phyloP scores from a whole-genome alignment of 2,113 vertebrate species.

The Sakesphorus luctuosus region DNA sequence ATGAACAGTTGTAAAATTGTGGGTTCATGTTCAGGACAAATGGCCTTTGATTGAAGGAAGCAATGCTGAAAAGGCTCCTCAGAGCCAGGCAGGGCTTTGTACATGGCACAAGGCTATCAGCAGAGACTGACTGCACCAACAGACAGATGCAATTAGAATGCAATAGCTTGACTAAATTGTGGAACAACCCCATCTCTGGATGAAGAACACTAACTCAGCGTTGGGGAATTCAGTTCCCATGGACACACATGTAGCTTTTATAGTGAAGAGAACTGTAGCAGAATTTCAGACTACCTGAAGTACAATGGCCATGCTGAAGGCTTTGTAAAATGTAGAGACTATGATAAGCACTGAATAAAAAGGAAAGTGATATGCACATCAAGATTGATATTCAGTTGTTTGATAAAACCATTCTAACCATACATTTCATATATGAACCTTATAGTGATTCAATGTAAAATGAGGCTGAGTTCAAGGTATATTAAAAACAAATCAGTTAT shows the following conservation, averaged over 20 bases:
- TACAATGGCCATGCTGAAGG: not conserved
- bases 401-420: not conserved
- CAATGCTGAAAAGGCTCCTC: not conserved
- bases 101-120: not conserved
- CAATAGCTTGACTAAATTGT: not conserved
- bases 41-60: not conserved
- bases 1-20: not conserved
- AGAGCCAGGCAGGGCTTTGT: not conserved
- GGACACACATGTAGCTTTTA: not conserved
- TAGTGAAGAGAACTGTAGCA: not conserved
- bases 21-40: not conserved
- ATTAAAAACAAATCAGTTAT: not conserved
- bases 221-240: not conserved
- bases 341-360: not conserved
- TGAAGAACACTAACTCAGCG: not conserved
- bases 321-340: not conserved
- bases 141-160: not conserved
- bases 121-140: not conserved
- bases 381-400: not conserved
- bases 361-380: not conserved
- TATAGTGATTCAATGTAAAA: not conserved
- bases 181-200: not conserved
- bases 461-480: not conserved
- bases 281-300: not conserved
- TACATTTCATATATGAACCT: not conserved